Evolutionary conservation across 2,113 vertebrate species (phyloP).

Genomic region (Dicerorhinus sumatrensis): DNA sequence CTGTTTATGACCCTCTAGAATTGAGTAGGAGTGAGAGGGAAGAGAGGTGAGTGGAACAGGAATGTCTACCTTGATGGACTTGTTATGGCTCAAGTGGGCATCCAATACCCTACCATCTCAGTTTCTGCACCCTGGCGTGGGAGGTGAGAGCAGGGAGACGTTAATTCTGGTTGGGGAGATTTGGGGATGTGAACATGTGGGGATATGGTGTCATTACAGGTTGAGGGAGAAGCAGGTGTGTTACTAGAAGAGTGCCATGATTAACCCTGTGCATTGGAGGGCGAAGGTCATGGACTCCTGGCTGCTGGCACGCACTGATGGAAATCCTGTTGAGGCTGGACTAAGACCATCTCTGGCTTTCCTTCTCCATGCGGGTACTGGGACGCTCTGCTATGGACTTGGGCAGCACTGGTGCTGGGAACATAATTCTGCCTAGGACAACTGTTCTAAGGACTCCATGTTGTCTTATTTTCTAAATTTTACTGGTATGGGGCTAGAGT

Average conservation of each 20-base stretch:
- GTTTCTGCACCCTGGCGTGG: neutral
- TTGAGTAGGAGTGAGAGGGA: neutral
- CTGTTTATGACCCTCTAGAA: neutral
- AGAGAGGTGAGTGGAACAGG: neutral
- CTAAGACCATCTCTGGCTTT: neutral
- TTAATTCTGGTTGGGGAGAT: neutral
- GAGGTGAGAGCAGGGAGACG: neutral
- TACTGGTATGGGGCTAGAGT: neutral
- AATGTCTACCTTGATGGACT: neutral
- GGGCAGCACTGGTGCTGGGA: neutral
- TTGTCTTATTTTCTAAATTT: neutral
- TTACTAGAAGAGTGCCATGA: accelerated
- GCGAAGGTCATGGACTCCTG: neutral
- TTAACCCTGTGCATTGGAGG: neutral
- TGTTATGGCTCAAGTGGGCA: neutral
- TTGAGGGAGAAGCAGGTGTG: neutral
- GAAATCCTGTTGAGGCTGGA: too few species aligned
- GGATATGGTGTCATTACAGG: accelerated
- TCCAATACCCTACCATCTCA: neutral
- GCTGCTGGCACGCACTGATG: neutral
- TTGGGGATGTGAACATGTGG: neutral
- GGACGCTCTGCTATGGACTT: neutral
- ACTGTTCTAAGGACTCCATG: too few species aligned
- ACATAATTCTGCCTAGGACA: neutral
- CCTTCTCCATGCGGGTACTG: neutral